A percentile compares a stretch with the other conserved stretches of the same genome.
These are phyloP conservation scores for Lemur catta DNA, from an alignment of 2,797 vertebrate genomes.

Conservation along the genomic window DNA sequence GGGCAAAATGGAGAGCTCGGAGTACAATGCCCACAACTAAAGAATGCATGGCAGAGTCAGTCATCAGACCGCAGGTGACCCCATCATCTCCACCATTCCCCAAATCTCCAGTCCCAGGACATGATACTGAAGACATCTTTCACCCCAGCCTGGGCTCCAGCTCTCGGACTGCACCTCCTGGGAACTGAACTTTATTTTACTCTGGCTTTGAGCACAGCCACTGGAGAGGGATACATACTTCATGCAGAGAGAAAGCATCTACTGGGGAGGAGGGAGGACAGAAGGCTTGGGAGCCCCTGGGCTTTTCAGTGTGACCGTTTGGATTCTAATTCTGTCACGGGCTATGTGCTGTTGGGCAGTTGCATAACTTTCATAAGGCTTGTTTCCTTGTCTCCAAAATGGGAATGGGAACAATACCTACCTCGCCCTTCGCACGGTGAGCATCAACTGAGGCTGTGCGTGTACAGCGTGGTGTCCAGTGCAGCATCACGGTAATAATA, in stretches of 20 bases:
- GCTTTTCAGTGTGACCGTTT: background rate
- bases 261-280: background rate
- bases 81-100: background rate
- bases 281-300: background rate
- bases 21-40: background rate
- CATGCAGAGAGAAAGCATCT: background rate
- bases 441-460: background rate
- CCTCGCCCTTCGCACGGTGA: background rate
- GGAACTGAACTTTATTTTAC: background rate
- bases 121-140: background rate
- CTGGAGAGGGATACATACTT: background rate
- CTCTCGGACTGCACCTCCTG: background rate
- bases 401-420: background rate
- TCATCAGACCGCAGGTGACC: background rate
- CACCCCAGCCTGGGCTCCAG: background rate
- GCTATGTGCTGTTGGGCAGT: background rate
- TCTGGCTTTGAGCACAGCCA: background rate
- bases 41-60: background rate
- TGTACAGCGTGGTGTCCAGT: background rate
- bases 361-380: background rate
- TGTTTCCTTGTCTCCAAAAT: background rate
- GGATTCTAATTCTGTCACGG: background rate
- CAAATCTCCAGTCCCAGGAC: background rate
- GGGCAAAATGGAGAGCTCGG: background rate
- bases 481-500: background rate